phyloP scores from a whole-genome alignment of 2,797 vertebrate genomes.

The Lithobates sylvaticus region DNA sequence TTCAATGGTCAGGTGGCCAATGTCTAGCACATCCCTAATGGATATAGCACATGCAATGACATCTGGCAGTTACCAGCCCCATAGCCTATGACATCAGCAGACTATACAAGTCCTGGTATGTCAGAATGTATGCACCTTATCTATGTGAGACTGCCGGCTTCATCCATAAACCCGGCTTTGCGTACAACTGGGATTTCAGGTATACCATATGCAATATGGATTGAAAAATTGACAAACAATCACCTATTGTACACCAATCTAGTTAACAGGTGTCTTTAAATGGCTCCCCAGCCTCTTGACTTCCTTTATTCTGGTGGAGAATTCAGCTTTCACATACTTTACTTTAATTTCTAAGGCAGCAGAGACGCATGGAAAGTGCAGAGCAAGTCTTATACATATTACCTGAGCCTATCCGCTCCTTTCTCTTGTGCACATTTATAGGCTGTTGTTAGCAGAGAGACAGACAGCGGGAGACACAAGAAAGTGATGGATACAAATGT shows the following conservation, averaged over 20 bases:
- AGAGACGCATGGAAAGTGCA: constrained; percentile 24
- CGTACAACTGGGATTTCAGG: constrained; percentile 17
- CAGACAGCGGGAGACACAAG: neutral
- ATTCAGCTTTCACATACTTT: constrained; percentile 45
- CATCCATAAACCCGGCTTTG: constrained; percentile 35
- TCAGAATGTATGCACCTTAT: constrained; percentile 2
- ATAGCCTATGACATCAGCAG: constrained; percentile 13
- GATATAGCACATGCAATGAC: constrained; percentile 43
- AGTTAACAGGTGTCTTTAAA: constrained; percentile 60
- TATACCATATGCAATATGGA: constrained; percentile 56
- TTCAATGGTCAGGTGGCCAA: constrained; percentile 2
- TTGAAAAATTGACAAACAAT: constrained; percentile 59
- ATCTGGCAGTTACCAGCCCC: constrained; percentile 44
- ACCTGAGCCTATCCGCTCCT: constrained; percentile 2
- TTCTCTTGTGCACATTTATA: constrained; percentile 2
- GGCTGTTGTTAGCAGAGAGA: neutral
- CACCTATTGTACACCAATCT: constrained; percentile 48
- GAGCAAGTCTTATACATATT: constrained; percentile 3
- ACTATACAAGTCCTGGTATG: constrained; percentile 16
- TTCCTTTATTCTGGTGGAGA: constrained; percentile 41
- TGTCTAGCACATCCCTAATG: constrained; percentile 28
- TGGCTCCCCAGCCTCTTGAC: constrained; percentile 50
- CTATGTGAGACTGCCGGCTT: neutral
- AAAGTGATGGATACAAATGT: neutral
- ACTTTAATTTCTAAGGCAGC: constrained; percentile 25